These are phyloP conservation scores for Nannospalax galili DNA, from an alignment of 2,113 vertebrate genomes.

Conservation along the genomic window DNA sequence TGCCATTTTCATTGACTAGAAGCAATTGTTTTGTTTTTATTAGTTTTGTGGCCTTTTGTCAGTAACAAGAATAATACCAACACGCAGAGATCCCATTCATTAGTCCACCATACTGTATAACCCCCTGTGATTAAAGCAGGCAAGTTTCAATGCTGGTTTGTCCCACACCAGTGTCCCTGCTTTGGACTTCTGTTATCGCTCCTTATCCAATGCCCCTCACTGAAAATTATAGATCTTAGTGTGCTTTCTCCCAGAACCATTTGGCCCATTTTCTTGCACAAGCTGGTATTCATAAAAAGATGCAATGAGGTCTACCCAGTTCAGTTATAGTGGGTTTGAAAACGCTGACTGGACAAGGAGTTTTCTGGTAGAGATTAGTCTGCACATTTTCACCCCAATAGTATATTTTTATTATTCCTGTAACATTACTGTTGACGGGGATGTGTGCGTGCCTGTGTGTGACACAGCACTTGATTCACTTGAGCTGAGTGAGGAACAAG, in stretches of 20 bases:
- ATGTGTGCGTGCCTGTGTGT: background rate
- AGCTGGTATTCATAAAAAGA: background rate
- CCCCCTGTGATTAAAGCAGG: background rate
- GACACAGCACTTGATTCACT: accelerated
- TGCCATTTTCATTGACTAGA: constrained; percentile 20
- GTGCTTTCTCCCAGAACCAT: background rate
- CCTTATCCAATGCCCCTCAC: background rate
- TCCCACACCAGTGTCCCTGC: background rate
- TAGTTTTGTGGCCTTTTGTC: background rate
- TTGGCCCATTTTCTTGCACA: background rate
- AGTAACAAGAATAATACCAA: background rate
- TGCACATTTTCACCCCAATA: background rate
- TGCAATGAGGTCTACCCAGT: background rate
- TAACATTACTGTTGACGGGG: background rate
- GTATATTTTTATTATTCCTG: background rate
- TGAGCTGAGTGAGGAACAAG: background rate
- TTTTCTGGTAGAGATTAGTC: background rate
- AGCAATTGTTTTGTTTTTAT: constrained; percentile 21
- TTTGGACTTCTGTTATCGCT: background rate
- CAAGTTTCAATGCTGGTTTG: background rate
- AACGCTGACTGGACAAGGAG: background rate
- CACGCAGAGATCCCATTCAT: background rate
- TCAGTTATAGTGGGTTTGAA: background rate
- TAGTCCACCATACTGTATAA: background rate
- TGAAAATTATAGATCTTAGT: background rate